Evolutionary conservation across 2,888 invertebrate species (phyloP), one percentile per base, ranked within the genome.

Genomic region (Tachina grossa): DNA sequence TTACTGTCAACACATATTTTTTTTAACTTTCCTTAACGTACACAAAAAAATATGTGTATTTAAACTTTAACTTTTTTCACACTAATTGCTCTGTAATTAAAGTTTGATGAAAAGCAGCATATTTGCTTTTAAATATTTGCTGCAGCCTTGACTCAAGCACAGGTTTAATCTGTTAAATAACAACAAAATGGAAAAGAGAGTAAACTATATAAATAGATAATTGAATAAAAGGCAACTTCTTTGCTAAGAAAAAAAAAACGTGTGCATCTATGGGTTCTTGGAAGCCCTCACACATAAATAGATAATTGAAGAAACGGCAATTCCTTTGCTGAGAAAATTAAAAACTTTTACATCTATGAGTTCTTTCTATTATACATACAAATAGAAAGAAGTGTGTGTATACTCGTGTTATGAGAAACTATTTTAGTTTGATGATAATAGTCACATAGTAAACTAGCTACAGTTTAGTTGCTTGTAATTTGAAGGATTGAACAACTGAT

Each of bases 81-180:
- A 53, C 80, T 84, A 84, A 84, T 80, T 84, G 76, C 68, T 72
- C 76, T 72, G 53, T 75, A 84, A 80, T 84, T 79, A 79, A 84
- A 79, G 79, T 84, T 72, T 72, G 76, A 84, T 41, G 71, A 76
- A 80, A 76, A 71, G 75, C 71, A 51, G 79, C 68, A 51, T 22
- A 45, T 68, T 81, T 80, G 57, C 41, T 74, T 74, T 51, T 31
- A 2, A 0, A 4, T 74, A 55, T 66, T 66, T 41, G 39, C 1
- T n/a, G 22, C 19, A 11, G 51, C 5, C 13, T 65, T 39, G 39
- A 55, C 71, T 9, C n/a, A 43, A n/a, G 47, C 55, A 10, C 13
- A 14, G 31, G 6, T 49, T 43, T 47, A 65, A 55, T 65, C 53
- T 65, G 47, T 57, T 22, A 47, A 61, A 57, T 47, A 47, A 78